Base-by-base conservation (phyloP, 2,797 vertebrate species). In the Muscicapa striata region DNA sequence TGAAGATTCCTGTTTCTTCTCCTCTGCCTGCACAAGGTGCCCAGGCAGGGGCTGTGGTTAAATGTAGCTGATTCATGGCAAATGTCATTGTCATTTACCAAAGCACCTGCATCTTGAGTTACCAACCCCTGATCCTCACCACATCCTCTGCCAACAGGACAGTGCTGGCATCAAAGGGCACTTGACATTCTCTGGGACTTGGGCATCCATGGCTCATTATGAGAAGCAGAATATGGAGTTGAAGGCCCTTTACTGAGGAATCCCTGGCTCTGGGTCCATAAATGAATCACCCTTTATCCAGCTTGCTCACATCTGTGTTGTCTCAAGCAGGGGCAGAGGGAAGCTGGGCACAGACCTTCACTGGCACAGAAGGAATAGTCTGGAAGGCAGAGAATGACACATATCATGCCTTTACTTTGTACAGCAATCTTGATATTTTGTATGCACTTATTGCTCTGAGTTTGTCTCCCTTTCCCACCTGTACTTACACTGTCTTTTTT, bases 381-480 rank as follows among this genome's bases (percentile, higher is more conserved):
- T 88, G 77, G 58, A 66, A 34, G 49, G 67, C 3, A 18, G 55
- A 88, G 88, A 61, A 52, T n/a, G 72, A 77, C 62, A 64, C 63
- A 36, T 18, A 68, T 86, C 92, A 74, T 49, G 68, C 62, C 80
- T 96, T 90, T 90, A 66, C 72, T 81, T 86, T 89, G 69, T 61
- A 17, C 68, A 73, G 86, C 91, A 95, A 62, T 94, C 34, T 69
- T 41, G 3, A 13, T 77, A 94, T 93, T 94, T 84, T 90, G 70
- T 85, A 67, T 58, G 84, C 45, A 36, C 74, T 92, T 94, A 72
- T 64, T 85, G 94, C 91, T 66, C 69, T 86, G 76, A 72, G 80
- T 86, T 94, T 90, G 87, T 91, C 94, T 93, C 87, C 52, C 93
- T 94, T 88, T 91, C 95, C 91, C 95, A 96, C 93, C 91, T 95